Conservation (phyloP, 2,888 invertebrate genomes). For the Baccha elongata region DNA sequence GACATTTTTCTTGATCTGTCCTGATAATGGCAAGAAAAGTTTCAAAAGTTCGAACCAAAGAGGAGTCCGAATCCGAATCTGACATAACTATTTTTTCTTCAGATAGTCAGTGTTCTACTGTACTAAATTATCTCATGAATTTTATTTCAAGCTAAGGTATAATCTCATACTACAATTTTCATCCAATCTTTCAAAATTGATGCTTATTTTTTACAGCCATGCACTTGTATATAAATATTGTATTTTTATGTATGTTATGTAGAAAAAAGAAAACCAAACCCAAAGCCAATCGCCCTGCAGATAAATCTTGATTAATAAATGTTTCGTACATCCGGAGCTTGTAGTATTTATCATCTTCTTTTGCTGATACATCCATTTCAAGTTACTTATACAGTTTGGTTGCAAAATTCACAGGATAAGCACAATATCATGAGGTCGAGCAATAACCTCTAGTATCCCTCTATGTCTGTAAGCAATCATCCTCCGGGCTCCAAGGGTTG, state of each 20-base stretch:
- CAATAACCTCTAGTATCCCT: slow-evolving; percentile 28
- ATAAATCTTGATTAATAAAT: slow-evolving; percentile 42
- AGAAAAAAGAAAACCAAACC: background rate
- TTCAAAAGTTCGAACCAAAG: too few relatives aligned
- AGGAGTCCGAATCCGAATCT: too few relatives aligned
- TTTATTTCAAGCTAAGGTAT: too few relatives aligned
- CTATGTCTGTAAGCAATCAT: slow-evolving; percentile 4
- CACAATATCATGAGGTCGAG: slow-evolving; percentile 22
- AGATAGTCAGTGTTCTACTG: too few relatives aligned
- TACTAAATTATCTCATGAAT: too few relatives aligned
- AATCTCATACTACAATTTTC: slow-evolving; percentile 38
- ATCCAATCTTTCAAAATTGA: slow-evolving; percentile 25
- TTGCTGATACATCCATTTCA: slow-evolving; percentile 18
- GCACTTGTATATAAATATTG: background rate
- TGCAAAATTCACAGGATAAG: slow-evolving; percentile 24
- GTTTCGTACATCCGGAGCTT: slow-evolving; percentile 16
- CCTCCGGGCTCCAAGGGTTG: slow-evolving; percentile 9
- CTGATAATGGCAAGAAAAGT: too few relatives aligned
- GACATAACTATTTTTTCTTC: too few relatives aligned
- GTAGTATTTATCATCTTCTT: slow-evolving; percentile 43
- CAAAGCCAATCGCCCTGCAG: slow-evolving; percentile 16
- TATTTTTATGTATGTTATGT: background rate
- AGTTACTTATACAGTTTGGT: slow-evolving; percentile 3
- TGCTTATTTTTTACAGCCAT: background rate
- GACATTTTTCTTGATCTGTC: too few relatives aligned